Percentiles rank a stretch among this genome's conserved stretches.
phyloP scores from a whole-genome alignment of 2,797 vertebrate genomes.

The Clarias laeviceps region DNA sequence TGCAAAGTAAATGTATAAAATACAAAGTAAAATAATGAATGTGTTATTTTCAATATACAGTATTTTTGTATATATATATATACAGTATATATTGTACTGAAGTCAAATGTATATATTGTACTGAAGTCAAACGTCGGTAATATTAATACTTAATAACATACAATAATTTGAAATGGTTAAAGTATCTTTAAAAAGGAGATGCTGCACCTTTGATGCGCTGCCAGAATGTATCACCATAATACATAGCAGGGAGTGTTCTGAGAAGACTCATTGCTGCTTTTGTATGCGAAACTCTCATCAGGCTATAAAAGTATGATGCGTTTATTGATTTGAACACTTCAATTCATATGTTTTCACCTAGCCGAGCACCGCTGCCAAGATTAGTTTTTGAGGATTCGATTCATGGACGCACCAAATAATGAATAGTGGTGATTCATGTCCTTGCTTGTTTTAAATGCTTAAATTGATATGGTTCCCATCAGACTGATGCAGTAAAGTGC shows the following conservation, averaged over 20 bases:
- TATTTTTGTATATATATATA: too few species aligned
- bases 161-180: constrained; percentile 11
- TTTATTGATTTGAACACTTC: constrained; percentile 61
- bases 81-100: neutral
- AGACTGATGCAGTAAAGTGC: constrained; percentile 55
- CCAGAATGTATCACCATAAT: constrained; percentile 42
- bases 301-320: constrained; percentile 62
- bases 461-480: constrained; percentile 60
- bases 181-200: constrained; percentile 39
- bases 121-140: constrained; percentile 24
- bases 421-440: constrained; percentile 62
- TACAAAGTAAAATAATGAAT: neutral
- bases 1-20: neutral
- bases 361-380: constrained; percentile 56
- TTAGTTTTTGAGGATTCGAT: constrained; percentile 62
- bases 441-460: constrained; percentile 63
- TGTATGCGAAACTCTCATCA: constrained; percentile 62
- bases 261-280: constrained; percentile 54
- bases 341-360: constrained; percentile 62
- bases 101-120: neutral
- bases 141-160: constrained; percentile 22
- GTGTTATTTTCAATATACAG: too few species aligned
- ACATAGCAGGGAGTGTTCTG: constrained; percentile 30
- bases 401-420: constrained; percentile 60
- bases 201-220: constrained; percentile 40